A percentile compares a stretch with the other conserved stretches of the same genome.
Conservation (phyloP, 2,797 vertebrate genomes). For the Arrhamphus sclerolepis region DNA sequence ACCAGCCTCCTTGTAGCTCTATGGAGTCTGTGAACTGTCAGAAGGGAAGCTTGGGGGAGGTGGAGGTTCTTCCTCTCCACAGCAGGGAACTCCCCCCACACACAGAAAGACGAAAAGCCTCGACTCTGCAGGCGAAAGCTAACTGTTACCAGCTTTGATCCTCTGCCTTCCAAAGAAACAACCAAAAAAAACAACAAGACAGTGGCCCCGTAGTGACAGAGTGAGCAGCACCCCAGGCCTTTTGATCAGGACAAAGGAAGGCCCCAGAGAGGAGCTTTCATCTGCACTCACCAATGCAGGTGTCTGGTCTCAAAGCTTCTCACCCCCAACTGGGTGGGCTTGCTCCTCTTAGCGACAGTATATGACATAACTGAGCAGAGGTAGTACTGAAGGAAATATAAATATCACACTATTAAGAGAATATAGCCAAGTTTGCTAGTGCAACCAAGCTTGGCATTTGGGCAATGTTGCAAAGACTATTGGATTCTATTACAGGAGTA, state of each 20-base stretch:
- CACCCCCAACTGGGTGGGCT: conserved; percentile 50
- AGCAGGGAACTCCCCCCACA: conserved; percentile 77
- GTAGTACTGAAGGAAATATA: conserved; percentile 27
- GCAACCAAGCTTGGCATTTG: too few species aligned
- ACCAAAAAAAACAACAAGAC: conserved; percentile 74
- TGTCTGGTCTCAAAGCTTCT: conserved; percentile 70
- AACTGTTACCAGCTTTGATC: conserved; percentile 88
- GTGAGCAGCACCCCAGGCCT: conserved; percentile 77
- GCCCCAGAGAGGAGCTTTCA: conserved; percentile 76
- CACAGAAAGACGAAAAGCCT: conserved; percentile 78
- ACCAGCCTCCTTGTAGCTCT: conserved; percentile 63
- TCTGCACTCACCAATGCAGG: conserved; percentile 74
- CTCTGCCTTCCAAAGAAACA: conserved; percentile 73
- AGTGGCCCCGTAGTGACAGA: conserved; percentile 64
- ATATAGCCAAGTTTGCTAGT: too few species aligned
- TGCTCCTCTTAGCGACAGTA: conserved; percentile 38
- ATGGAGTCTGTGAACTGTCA: conserved; percentile 69
- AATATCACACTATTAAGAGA: conserved; percentile 48
- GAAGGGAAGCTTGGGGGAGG: conserved; percentile 66
- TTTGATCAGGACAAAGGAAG: conserved; percentile 83
- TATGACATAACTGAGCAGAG: conserved; percentile 44
- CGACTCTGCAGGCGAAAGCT: conserved; percentile 83
- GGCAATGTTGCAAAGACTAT: too few species aligned
- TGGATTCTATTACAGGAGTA: too few species aligned
- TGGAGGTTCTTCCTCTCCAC: conserved; percentile 72